phyloP scores from a whole-genome alignment of 2,888 invertebrate genomes.

The Tipula unca region DNA sequence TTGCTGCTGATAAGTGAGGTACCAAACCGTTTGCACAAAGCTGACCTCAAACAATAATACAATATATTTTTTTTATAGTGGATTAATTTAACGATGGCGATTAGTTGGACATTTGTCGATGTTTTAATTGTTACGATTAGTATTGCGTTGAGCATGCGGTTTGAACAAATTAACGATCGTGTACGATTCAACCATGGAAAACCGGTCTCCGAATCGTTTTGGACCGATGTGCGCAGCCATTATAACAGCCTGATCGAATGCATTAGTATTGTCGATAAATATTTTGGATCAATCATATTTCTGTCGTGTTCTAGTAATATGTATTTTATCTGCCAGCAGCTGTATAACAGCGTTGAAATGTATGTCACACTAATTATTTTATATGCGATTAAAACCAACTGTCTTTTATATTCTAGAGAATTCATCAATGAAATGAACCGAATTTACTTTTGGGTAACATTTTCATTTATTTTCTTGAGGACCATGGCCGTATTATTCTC shows the following conservation, averaged over 20 bases:
- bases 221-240: conserved; percentile 57
- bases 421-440: conserved; percentile 38
- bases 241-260: conserved; percentile 54
- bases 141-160: not conserved
- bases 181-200: not conserved
- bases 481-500: conserved; percentile 45
- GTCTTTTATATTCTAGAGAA: conserved; percentile 27
- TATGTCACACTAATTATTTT: conserved; percentile 29
- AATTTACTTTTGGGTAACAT: conserved; percentile 47
- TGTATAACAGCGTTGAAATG: conserved; percentile 44
- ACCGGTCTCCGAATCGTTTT: conserved; percentile 31
- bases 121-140: not conserved
- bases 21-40: not conserved
- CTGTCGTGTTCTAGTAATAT: conserved; percentile 61
- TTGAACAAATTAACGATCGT: not conserved
- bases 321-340: conserved; percentile 64
- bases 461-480: conserved; percentile 45
- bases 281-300: conserved; percentile 54
- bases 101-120: not conserved
- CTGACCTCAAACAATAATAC: not conserved
- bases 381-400: not conserved
- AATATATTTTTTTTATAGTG: not conserved
- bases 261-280: conserved; percentile 50
- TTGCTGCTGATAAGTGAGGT: not conserved
- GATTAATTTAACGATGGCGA: not conserved